These are phyloP conservation scores for Oreochromis mossambicus DNA, from an alignment of 2,797 vertebrate species.

Conservation along the genomic window DNA sequence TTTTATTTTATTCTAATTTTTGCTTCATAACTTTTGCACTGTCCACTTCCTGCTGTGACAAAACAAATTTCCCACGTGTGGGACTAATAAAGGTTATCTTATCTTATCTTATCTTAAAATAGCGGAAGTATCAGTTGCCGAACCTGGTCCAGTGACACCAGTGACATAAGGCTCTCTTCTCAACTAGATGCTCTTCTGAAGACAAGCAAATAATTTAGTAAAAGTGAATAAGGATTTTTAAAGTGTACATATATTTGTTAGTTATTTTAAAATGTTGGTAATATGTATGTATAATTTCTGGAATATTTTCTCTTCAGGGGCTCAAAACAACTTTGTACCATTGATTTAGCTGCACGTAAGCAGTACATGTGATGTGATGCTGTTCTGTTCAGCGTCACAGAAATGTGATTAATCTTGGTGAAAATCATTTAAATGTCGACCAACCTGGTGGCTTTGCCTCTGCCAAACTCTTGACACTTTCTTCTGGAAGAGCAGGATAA, in stretches of 20 bases:
- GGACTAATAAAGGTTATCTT: no score
- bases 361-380: not conserved
- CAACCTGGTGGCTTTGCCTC: not conserved
- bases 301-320: not conserved
- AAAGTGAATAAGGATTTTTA: not conserved
- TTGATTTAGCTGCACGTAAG: not conserved
- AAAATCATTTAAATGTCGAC: not conserved
- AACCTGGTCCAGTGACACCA: not conserved
- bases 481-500: not conserved
- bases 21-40: no score
- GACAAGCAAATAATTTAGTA: not conserved
- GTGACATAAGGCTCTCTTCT: not conserved
- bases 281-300: not conserved
- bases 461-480: rapidly evolving
- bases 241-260: not conserved
- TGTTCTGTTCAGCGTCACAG: not conserved
- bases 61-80: no score
- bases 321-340: not conserved
- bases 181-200: not conserved
- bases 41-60: no score
- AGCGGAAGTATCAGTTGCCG: not conserved
- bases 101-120: no score
- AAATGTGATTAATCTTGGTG: not conserved
- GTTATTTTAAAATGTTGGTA: not conserved
- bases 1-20: no score